Evolutionary conservation across 2,113 vertebrate genomes (phyloP), one percentile per base, ranked within the genome.

Genomic region (Antennarius striatus): DNA sequence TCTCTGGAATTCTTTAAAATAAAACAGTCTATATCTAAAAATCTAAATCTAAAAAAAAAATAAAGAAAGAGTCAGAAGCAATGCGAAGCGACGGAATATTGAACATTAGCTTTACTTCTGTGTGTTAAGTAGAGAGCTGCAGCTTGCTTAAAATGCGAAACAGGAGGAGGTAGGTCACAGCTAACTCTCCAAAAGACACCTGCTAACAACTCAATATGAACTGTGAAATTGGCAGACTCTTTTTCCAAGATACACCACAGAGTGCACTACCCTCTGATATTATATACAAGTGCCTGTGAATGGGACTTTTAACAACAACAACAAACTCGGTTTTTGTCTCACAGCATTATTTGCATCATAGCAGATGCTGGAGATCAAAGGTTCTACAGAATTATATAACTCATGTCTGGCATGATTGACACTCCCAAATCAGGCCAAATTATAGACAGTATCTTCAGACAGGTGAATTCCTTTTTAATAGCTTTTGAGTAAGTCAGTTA

Each of bases 401-500:
- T 7, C 9, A n/a, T 30, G 63, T 42, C 51, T 72, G 68, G 79
- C 63, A 4, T 62, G 46, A 61, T 64, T 68, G 69, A 79, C 73
- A 65, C 48, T 63, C 16, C 22, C 53, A 57, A 68, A 66, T 68
- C 55, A 71, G 56, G 47, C 29, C 39, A 58, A 65, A 76, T 81
- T 56, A 71, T n/a, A 64, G 29, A 56, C 71, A 5, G 42, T 43
- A 63, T 71, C 69, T 59, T 64, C 3, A 56, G 57, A 61, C 60
- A 80, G n/a, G 71, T 63, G 63, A 75, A 77, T 52, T 68, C 73
- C 36, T 64, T 70, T 61, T 63, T 77, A 83, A 60, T 63, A 60
- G 57, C 56, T 76, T 70, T 67, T 59, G 58, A 71, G 54, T 69
- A 75, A 80, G 73, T 84, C 42, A 75, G 73, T 77, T 82, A 75